Conservation (phyloP, 2,797 vertebrate species). For the Erpetoichthys calabaricus region DNA sequence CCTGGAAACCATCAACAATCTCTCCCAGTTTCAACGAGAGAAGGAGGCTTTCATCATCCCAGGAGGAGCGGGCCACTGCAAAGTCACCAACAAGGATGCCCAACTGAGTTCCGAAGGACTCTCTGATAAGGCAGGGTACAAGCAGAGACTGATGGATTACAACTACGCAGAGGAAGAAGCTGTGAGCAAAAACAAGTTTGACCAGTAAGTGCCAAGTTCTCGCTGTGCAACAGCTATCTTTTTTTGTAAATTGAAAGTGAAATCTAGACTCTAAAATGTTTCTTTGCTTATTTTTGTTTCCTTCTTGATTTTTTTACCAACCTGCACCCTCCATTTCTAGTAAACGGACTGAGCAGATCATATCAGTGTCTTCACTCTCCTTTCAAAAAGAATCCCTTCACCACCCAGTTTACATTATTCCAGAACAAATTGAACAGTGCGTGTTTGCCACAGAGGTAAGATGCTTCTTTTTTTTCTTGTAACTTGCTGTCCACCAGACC, state of each 20-base stretch:
- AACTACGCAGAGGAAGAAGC: slow-evolving; percentile 43
- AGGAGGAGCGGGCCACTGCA: slow-evolving; percentile 31
- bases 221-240: not conserved
- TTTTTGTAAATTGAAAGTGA: no score
- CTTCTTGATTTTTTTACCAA: not conserved
- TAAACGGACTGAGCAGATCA: slow-evolving; percentile 39
- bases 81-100: slow-evolving; percentile 59
- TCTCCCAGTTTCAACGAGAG: slow-evolving; percentile 35
- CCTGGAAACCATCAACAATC: slow-evolving; percentile 57
- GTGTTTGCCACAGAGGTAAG: slow-evolving; percentile 70
- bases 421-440: slow-evolving; percentile 50
- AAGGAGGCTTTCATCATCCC: slow-evolving; percentile 55
- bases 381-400: slow-evolving; percentile 47
- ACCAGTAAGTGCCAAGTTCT: slow-evolving; percentile 37
- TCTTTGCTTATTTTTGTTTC: not conserved
- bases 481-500: not conserved
- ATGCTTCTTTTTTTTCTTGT: not conserved
- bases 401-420: slow-evolving; percentile 53
- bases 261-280: no score
- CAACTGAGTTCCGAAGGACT: slow-evolving; percentile 38
- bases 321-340: slow-evolving; percentile 19
- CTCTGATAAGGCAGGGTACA: slow-evolving; percentile 41
- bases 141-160: slow-evolving; percentile 55
- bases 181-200: slow-evolving; percentile 39
- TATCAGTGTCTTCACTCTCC: slow-evolving; percentile 30